These are phyloP conservation scores for Pterophyllum scalare DNA, from an alignment of 2,113 vertebrate genomes.

Conservation along the genomic window DNA sequence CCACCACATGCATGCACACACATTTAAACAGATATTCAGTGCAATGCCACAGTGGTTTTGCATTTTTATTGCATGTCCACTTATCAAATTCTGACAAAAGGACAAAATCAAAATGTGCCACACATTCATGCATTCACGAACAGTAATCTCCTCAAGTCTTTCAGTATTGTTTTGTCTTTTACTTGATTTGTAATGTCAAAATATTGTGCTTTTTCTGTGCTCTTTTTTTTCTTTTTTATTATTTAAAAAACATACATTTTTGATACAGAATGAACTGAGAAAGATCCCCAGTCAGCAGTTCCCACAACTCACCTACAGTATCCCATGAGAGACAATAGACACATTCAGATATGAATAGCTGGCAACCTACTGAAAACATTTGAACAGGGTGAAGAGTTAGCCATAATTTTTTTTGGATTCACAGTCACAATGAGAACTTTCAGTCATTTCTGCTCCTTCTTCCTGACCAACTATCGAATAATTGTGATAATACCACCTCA, in stretches of 20 bases:
- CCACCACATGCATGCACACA: not conserved
- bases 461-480: not conserved
- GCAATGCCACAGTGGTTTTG: not conserved
- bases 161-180: conserved; percentile 11
- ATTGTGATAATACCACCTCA: not conserved
- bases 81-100: not conserved
- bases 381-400: conserved; percentile 38
- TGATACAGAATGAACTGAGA: conserved; percentile 39
- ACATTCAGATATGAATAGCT: conserved; percentile 58
- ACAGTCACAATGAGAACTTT: conserved; percentile 15
- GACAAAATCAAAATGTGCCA: not conserved
- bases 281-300: conserved; percentile 48
- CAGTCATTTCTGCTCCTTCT: not conserved
- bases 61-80: not conserved
- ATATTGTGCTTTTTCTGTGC: not conserved
- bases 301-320: conserved; percentile 62
- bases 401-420: conserved; percentile 23
- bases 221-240: not conserved
- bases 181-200: conserved; percentile 11
- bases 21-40: not conserved
- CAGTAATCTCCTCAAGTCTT: not conserved
- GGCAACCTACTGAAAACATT: conserved; percentile 38
- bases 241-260: conserved; percentile 3
- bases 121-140: not conserved
- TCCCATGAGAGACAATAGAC: conserved; percentile 57